Conservation (phyloP, 2,113 vertebrate genomes). For the Thomomys bottae region DNA sequence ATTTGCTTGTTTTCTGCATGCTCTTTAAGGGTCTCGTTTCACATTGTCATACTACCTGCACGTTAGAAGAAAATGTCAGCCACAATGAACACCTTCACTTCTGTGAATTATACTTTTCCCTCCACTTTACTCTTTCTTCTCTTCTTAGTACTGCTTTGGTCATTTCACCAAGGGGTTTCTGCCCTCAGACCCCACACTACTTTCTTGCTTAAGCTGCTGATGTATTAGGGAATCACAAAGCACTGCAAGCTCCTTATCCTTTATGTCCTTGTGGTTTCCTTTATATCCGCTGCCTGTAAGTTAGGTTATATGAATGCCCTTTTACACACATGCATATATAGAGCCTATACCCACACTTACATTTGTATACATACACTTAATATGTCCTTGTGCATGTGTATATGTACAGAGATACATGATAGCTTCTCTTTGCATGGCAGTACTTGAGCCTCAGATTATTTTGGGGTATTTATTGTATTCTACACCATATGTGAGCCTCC, state of each 20-base stretch:
- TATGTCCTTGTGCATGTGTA: too few species aligned
- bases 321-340: not conserved
- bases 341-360: not conserved
- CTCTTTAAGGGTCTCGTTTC: not conserved
- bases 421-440: not conserved
- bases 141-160: not conserved
- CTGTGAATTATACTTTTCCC: not conserved
- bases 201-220: not conserved
- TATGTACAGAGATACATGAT: not conserved
- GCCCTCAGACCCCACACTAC: rapidly evolving
- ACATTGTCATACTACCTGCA: not conserved
- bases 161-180: not conserved
- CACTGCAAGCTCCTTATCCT: not conserved
- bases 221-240: not conserved
- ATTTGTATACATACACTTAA: too few species aligned
- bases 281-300: not conserved
- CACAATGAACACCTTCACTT: rapidly evolving
- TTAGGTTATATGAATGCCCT: not conserved
- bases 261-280: not conserved
- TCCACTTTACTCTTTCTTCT: not conserved
- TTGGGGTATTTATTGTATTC: not conserved
- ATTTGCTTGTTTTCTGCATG: not conserved
- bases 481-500: not conserved
- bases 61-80: not conserved
- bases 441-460: not conserved